Conservation (phyloP, 2,797 vertebrate species). For the Gymnoscopelus braueri region DNA sequence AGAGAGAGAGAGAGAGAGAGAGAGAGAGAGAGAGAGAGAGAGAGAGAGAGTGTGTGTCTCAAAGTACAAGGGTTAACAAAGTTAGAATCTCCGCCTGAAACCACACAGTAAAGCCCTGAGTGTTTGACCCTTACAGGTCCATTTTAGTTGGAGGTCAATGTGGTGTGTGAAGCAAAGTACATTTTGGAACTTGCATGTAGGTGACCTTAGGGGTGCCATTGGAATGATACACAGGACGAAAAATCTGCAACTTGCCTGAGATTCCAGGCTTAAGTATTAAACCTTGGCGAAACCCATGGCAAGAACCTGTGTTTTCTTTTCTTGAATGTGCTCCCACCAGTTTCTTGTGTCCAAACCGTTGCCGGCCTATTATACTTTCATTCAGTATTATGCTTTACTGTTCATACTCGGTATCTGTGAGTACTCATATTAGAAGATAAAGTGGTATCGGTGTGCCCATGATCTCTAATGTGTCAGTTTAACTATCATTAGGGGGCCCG, state of each 20-base stretch:
- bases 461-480: too few species aligned
- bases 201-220: background rate
- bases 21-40: background rate
- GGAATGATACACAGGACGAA: background rate
- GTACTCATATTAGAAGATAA: too few species aligned
- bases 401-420: background rate
- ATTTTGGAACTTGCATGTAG: background rate
- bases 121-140: too few species aligned
- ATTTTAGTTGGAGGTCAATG: conserved; percentile 5
- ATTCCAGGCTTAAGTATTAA: too few species aligned
- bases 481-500: too few species aligned
- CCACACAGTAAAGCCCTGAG: background rate
- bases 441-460: too few species aligned
- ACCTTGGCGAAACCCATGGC: too few species aligned
- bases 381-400: too few species aligned
- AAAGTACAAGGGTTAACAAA: conserved; percentile 41
- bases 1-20: background rate
- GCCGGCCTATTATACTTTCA: too few species aligned
- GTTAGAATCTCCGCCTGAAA: conserved; percentile 39
- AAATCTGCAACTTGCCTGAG: background rate
- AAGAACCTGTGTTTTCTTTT: too few species aligned
- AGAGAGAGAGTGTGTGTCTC: background rate
- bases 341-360: too few species aligned
- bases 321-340: too few species aligned
- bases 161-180: conserved; percentile 16